Evolutionary conservation across 1,140 invertebrate species (phyloP).

Genomic region (Cherax quadricarinatus): DNA sequence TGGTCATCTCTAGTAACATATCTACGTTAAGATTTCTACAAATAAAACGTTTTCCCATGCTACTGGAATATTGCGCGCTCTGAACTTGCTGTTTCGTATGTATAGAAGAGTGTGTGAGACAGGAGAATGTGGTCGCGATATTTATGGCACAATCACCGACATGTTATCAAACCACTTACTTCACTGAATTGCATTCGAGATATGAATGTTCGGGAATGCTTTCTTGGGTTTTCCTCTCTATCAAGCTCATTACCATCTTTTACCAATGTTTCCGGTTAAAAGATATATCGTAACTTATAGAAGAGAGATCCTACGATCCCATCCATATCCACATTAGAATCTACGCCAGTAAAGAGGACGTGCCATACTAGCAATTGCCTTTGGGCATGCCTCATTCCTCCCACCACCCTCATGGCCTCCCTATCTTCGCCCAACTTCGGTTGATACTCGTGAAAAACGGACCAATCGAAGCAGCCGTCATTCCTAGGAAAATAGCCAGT

Average conservation of each 20-base stretch:
- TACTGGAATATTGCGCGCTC: not conserved
- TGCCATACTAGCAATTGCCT: not conserved
- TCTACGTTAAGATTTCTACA: too few species aligned
- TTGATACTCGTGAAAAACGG: conserved; percentile 47
- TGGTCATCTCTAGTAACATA: too few species aligned
- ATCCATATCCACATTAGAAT: too few species aligned
- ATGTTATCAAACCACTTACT: conserved; percentile 31
- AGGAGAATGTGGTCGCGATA: not conserved
- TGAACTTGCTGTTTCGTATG: not conserved
- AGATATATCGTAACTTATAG: too few species aligned
- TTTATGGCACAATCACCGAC: conserved; percentile 8
- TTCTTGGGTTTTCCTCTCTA: not conserved
- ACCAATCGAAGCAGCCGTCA: conserved; percentile 44
- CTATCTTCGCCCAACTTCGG: not conserved
- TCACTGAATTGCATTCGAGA: not conserved
- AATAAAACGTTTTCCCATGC: too few species aligned
- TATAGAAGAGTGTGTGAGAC: not conserved
- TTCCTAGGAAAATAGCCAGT: conserved; percentile 35
- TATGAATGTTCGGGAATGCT: not conserved
- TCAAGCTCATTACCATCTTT: too few species aligned
- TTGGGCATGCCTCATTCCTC: not conserved
- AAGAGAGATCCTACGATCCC: too few species aligned
- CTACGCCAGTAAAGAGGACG: not conserved
- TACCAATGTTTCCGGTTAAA: too few species aligned
- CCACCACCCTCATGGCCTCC: not conserved